Conservation (phyloP, 2,113 vertebrate genomes). For the Microcebus murinus region DNA sequence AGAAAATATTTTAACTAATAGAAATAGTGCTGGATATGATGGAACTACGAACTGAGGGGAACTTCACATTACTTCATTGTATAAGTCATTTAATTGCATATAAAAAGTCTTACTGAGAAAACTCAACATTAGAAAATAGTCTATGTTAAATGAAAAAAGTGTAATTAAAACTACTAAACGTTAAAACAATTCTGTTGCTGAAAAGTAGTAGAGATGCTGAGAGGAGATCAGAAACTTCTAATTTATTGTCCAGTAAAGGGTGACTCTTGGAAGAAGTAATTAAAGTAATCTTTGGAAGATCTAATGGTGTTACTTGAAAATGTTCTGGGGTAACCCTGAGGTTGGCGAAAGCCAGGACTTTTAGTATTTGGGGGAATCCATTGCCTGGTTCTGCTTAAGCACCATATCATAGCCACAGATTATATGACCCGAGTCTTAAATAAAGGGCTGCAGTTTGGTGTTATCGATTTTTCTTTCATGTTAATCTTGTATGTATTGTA, state of each 20-base stretch:
- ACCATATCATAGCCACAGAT: neutral
- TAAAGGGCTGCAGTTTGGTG: neutral
- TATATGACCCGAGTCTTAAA: constrained; percentile 17
- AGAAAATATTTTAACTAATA: constrained; percentile 30
- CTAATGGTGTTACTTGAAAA: neutral
- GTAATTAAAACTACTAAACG: neutral
- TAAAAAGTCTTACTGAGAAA: constrained; percentile 9
- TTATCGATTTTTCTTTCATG: neutral
- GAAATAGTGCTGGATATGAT: neutral
- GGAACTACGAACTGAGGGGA: neutral
- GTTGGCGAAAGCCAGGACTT: neutral
- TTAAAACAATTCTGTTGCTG: neutral
- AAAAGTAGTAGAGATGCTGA: neutral
- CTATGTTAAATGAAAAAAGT: constrained; percentile 21
- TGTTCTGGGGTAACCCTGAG: neutral
- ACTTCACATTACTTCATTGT: neutral
- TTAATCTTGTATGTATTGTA: neutral
- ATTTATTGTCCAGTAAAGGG: neutral
- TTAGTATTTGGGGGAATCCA: neutral
- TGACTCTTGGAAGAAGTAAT: neutral
- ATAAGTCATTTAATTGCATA: neutral
- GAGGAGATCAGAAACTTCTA: neutral
- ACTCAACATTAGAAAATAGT: constrained; percentile 36
- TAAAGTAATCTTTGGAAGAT: neutral
- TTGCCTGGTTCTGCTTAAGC: neutral